Evolutionary conservation across 2,888 invertebrate species (phyloP).

Genomic region (Dendrolimus houi): DNA sequence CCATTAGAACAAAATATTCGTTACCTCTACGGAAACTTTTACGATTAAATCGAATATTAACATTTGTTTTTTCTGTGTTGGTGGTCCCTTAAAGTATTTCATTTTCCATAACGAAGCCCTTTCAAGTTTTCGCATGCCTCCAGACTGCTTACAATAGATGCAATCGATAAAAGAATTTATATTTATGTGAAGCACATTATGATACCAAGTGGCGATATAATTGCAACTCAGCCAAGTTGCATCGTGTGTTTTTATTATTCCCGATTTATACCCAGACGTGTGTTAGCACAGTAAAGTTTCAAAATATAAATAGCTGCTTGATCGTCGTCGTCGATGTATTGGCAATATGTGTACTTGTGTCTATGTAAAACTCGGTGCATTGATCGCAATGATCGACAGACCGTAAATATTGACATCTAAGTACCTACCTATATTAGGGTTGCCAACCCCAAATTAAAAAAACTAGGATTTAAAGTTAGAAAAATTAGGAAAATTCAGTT

Average conservation of each 20-base stretch:
- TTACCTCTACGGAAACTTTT: too few relatives aligned
- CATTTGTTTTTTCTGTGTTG: neutral
- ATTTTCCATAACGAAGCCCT: neutral
- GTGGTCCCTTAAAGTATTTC: neutral
- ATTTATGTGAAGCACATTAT: neutral
- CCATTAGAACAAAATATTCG: too few relatives aligned
- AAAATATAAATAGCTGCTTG: neutral
- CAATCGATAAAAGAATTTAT: neutral
- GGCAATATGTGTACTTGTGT: slow-evolving; percentile 11
- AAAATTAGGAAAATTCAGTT: too few relatives aligned
- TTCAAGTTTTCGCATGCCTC: neutral
- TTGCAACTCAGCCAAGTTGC: neutral
- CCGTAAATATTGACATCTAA: slow-evolving; percentile 37
- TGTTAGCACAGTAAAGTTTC: neutral
- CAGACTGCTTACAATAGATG: neutral
- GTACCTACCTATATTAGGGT: slow-evolving; percentile 20
- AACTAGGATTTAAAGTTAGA: too few relatives aligned
- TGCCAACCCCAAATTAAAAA: too few relatives aligned
- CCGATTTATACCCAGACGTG: neutral
- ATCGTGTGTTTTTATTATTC: neutral
- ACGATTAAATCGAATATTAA: too few relatives aligned
- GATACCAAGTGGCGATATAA: neutral
- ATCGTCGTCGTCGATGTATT: slow-evolving; percentile 11
- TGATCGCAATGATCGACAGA: slow-evolving; percentile 38
- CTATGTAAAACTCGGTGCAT: slow-evolving; percentile 30